Base-by-base conservation (phyloP, 2,888 invertebrate species). In the Heliconius sara region DNA sequence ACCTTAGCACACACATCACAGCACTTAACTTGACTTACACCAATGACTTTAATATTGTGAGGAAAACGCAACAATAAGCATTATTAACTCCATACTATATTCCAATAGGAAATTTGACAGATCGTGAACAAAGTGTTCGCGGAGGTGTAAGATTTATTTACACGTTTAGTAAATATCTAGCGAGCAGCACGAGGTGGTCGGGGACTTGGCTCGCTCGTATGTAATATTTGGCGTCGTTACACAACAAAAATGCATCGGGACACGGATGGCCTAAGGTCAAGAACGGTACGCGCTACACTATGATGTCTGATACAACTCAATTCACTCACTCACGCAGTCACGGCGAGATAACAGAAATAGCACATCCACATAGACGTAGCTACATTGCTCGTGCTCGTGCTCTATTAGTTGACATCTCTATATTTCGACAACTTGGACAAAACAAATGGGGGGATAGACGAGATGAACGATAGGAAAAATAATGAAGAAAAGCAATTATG, bases 201-300 rank as follows among this genome's bases (percentile, higher is more conserved):
- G 84, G 89, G 89, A 91, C 88, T 94, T 95, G 94, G 94, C 94
- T 89, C 88, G 86, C 83, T 89, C 85, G 86, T 87, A 84, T 85
- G 84, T 85, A 84, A 89, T 87, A 89, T 91, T 92, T 94, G 92
- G 93, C 93, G 91, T 92, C 90, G 91, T 95, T 94, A 94, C 93
- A 95, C 95, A 95, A 95, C 92, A 88, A 89, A 83, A 81, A 84
- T 86, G 86, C 91, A 91, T 88, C 87, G 86, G 86, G 85, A 86
- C 87, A 88, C 89, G 87, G 89, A 89, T 90, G 89, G 89, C 90
- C 86, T 94, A 93, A 93, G 94, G 94, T 95, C 94, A 93, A 91
- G 91, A 92, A 90, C 90, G 90, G 83, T 85, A 85, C 82, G 82
- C 88, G 87, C 86, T 85, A 85, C 82, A 80, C 88, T 87, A 88